Base-by-base conservation (phyloP, 2,797 vertebrate genomes). In the Taenioides sp. region DNA sequence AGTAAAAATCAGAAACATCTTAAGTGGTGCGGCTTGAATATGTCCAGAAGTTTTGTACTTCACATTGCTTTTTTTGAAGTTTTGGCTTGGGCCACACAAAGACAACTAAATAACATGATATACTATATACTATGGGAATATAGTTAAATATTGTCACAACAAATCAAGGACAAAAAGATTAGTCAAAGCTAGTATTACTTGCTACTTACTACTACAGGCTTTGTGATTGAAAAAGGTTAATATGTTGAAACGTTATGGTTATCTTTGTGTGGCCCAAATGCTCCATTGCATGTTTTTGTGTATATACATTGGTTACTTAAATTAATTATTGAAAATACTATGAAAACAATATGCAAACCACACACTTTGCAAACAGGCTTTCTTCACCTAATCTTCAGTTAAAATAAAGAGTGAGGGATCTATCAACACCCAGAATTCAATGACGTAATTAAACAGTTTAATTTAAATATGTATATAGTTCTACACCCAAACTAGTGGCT, bases 261-360 rank as follows among this genome's bases (percentile, higher is more conserved):
- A 12, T 47, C 49, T 31, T 66, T 66, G 47, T 28, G 25, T 66
- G 65, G 47, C 47, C 47, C 4, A 5, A 31, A 18, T n/a, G 31
- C 49, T 65, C 40, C 63, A n/a, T 31, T 50, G 25, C 18, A 54
- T 52, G 65, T 54, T 52, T 62, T 49, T 77, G 74, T 83, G 71
- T 80, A 77, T 82, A 72, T 91, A 93, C 86, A 80, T 80, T 91
- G 88, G 95, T 96, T 96, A 95, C 25, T 91, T 98, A 97, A 96
- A 96, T 96, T 95, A 90, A 96, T 96, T 95, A 89, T 76, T 93
- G 96, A 94, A 95, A 96, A 96, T 95, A 97, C 95, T 95, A 96
- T 94, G 92, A 93, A 84, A 86, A 89, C 78, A 91, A 89, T 88
- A 90, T 67, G 94, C 91, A 95, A 95, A 94, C 96, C 86, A 95